Evolutionary conservation across 2,888 invertebrate species (phyloP), one percentile per base, ranked within the genome.

Genomic region (Drosophila ustulata): DNA sequence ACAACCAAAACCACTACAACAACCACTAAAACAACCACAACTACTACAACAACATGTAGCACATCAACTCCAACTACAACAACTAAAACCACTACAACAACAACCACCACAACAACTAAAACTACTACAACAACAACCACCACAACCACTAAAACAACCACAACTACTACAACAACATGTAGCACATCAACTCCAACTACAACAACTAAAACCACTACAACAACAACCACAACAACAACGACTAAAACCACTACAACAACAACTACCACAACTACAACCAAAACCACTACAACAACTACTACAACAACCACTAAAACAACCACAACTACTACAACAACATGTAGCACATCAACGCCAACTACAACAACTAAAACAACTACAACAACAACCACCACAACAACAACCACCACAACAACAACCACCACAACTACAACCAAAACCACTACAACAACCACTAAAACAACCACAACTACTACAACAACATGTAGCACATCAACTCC

Each of bases 401-500:
- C 51, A 2, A 11, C 61, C 0, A 58, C 63, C 11, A 57, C 61
- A 2, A 23, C 61, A 13, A 57, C 69, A 3, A 66, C 62, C 0
- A 50, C 53, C 3, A 50, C 53, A 7, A n/a, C n/a, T n/a, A n/a
- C n/a, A n/a, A n/a, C n/a, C n/a, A n/a, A n/a, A n/a, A n/a, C n/a
- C n/a, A n/a, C n/a, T n/a, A n/a, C n/a, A n/a, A n/a, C n/a, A n/a
- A 53, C 39, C 2, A 55, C 66, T 0, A 52, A 56, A 0, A 47
- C 56, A 0, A 62, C 66, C 0, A 52, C 65, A 2, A 55, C 63
- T 4, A 39, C 72, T 0, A 49, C 55, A 0, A 64, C 68, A 0
- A 63, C 57, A 0, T 50, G 62, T 26, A 65, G 59, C 2, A 66
- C 73, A 3, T 65, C 75, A 1, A 65, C 66, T 3, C 39, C 70